Percentiles rank a stretch among this genome's conserved stretches.
Conservation (phyloP, 2,888 invertebrate genomes). For the Anagyrus pseudococci region DNA sequence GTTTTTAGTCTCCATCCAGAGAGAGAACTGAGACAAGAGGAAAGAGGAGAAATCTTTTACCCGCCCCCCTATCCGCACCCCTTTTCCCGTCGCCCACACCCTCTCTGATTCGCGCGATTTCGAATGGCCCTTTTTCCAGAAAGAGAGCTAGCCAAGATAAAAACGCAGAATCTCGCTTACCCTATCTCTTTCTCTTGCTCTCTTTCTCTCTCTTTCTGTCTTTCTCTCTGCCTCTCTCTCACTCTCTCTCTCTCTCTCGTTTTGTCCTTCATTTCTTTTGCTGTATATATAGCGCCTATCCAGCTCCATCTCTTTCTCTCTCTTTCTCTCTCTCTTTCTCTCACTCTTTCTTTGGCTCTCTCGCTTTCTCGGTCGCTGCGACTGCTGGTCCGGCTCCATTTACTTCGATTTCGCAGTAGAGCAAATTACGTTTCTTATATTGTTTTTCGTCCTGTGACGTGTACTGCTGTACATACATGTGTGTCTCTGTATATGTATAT, state of each 20-base stretch:
- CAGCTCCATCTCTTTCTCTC: slow-evolving; percentile 4
- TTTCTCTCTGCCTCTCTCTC: slow-evolving; percentile 6
- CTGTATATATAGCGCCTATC: neutral
- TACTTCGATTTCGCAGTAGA: slow-evolving; percentile 48
- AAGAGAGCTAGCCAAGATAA: too few species aligned
- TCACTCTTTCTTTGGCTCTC: slow-evolving; percentile 9
- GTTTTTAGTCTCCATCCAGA: neutral
- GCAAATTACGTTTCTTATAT: neutral
- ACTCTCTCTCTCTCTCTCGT: slow-evolving; percentile 7
- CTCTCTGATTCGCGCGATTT: too few species aligned
- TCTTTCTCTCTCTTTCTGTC: too few species aligned
- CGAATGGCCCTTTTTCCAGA: too few species aligned
- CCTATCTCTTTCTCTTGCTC: too few species aligned
- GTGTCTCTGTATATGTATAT: too few species aligned
- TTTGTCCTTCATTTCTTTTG: slow-evolving; percentile 8
- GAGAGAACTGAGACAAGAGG: too few species aligned
- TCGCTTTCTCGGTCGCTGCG: slow-evolving; percentile 47
- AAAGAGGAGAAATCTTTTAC: too few species aligned
- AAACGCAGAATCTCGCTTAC: too few species aligned
- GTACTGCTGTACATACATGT: neutral
- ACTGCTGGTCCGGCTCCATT: slow-evolving; percentile 59
- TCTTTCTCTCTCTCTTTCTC: slow-evolving; percentile 6
- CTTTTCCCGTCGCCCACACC: neutral
- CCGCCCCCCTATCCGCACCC: neutral
- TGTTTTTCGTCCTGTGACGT: neutral